Evolutionary conservation across 2,888 invertebrate genomes (phyloP), one percentile per base, ranked within the genome.

Genomic region (Eupithecia inturbata): DNA sequence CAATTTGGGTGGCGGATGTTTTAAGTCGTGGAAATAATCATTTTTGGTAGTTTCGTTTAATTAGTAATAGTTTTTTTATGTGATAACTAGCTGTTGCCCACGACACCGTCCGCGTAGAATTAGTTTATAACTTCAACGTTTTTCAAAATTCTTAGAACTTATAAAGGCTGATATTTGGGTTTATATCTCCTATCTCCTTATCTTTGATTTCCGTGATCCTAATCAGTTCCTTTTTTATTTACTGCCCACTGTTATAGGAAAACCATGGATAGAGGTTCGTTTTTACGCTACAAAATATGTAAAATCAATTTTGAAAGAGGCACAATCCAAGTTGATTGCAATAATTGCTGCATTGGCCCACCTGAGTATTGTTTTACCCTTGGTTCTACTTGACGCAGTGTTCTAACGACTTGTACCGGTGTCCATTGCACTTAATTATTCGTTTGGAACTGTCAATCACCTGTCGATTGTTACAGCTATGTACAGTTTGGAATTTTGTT

Each of bases 401-500:
- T 14, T 16, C 45, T 70, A 70, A 70, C 62, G 45, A 45, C 70
- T 16, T 62, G 45, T 33, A 70, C 70, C 63, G 63, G 70, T 63
- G 45, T 28, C 22, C 19, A 45, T 69, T 69, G 62, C 70, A 63
- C 22, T 36, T 70, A 70, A 70, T 63, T 31, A 62, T 19, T 19
- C 1, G 31, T 62, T 62, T 62, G 31, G 14, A 26, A 12, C 26
- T 57, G 62, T 62, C 62, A 62, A 62, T 62, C 31, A 62, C 4
- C 26, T 57, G 26, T 62, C 31, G 31, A 62, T 62, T 60, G 28
- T 60, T 31, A 31, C 19, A 62, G 28, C 62, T 62, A 62, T 16
- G 28, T 31, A 7, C 31, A 62, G 19, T 19, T 31, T 28, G 5
- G 28, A 60, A 26, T 60, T 60, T 14, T 7, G 1, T 60, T 14